phyloP scores from a whole-genome alignment of 2,113 vertebrate species.

The Coregonus clupeaformis region DNA sequence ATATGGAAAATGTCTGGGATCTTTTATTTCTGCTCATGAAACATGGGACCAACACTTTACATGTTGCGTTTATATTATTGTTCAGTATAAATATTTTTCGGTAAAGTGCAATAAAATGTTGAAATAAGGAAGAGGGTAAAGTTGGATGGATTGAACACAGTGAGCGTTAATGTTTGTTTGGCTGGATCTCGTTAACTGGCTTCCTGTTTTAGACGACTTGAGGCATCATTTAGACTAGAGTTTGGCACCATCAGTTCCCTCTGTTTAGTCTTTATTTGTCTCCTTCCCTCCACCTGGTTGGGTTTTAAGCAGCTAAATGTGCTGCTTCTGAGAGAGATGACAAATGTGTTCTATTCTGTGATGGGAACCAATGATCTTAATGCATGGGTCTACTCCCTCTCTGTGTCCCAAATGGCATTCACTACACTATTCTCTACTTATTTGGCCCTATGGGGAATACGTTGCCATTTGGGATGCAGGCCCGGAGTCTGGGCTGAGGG shows the following conservation, averaged over 20 bases:
- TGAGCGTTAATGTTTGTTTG: background rate
- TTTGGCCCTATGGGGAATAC: too few relatives aligned
- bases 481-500: slow-evolving; percentile 26
- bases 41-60: too few relatives aligned
- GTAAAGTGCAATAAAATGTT: background rate
- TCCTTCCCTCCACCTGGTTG: slow-evolving; percentile 1
- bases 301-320: slow-evolving; percentile 31
- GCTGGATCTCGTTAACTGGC: background rate
- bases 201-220: slow-evolving; percentile 14
- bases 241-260: slow-evolving; percentile 18
- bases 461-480: too few relatives aligned
- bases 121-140: background rate
- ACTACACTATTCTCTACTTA: too few relatives aligned
- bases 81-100: background rate
- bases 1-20: too few relatives aligned
- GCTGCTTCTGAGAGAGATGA: slow-evolving; percentile 33
- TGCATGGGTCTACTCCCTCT: slow-evolving; percentile 21
- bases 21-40: too few relatives aligned
- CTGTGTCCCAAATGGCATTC: too few relatives aligned
- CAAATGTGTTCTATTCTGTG: slow-evolving; percentile 44
- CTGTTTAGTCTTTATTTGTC: background rate
- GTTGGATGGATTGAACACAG: background rate
- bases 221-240: slow-evolving; percentile 25
- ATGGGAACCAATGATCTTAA: slow-evolving; percentile 59
- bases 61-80: too few relatives aligned